These are phyloP conservation scores for Planococcus citri DNA, from an alignment of 1,140 invertebrate genomes.

Conservation along the genomic window DNA sequence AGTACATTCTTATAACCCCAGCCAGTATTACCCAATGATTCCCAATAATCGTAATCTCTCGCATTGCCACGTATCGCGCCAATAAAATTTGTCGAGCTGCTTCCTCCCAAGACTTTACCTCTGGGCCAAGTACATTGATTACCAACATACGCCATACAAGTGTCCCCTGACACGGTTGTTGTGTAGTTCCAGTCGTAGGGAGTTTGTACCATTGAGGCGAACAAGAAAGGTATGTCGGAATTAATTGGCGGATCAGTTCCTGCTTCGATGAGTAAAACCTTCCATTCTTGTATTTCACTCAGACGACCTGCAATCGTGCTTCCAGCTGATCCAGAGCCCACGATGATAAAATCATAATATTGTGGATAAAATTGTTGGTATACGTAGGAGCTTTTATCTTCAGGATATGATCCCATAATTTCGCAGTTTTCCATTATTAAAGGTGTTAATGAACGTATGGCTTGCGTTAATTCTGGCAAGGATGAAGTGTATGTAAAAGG, in stretches of 20 bases:
- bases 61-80: conserved; percentile 68
- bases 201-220: neutral
- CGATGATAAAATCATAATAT: conserved; percentile 27
- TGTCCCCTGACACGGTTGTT: neutral
- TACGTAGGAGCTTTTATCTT: neutral
- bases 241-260: conserved; percentile 47
- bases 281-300: conserved; percentile 35
- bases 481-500: no score
- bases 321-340: conserved; percentile 45
- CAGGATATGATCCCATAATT: neutral
- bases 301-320: conserved; percentile 43
- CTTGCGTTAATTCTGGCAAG: no score
- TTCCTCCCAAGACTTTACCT: conserved; percentile 27
- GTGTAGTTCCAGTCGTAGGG: conserved; percentile 23
- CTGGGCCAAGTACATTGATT: conserved; percentile 23
- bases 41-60: conserved; percentile 61
- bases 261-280: conserved; percentile 42
- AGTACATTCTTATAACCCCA: conserved; percentile 82
- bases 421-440: neutral
- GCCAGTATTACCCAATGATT: conserved; percentile 41
- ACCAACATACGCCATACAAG: conserved; percentile 23
- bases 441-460: no score
- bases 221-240: conserved; percentile 23
- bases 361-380: neutral
- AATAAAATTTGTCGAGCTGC: conserved; percentile 53